Base-by-base conservation (phyloP, 2,113 vertebrate genomes). In the Sorex fumeus region DNA sequence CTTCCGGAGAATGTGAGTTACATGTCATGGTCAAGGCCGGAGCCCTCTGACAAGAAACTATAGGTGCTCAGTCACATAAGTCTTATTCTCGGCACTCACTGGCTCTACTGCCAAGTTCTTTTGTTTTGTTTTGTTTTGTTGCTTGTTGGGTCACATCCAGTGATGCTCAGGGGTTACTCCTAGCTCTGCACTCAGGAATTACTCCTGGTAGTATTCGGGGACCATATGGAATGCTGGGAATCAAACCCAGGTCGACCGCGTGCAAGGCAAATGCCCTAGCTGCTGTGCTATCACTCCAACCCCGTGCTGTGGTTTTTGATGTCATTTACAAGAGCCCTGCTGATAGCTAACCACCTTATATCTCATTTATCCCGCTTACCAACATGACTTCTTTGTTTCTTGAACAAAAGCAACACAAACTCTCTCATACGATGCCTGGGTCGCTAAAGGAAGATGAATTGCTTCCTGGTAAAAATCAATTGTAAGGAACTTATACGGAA, bases 361-460 rank as follows among this genome's bases (percentile, higher is more conserved):
- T 50, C 60, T 32, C 53, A 72, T 47, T 2, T 50, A 72, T 32
- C 47, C 30, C 62, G 34, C 69, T 62, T 19, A 87, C 62, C 45
- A 70, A 77, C 19, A 69, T 12, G 15, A 81, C 53, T 53, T 6
- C 27, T 75, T 43, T 32, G 8, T 23, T 28, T 30, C 50, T 77
- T 75, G 19, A 83, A 79, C 21, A 47, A 64, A 82, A 88, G 11
- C 81, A 78, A 15, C 6, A 57, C 27, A 47, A 81, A 66, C 8
- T 30, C 64, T 66, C 11, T 66, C 30, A 28, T 66, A 66, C 4
- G 28, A 66, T 66, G 25, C 1, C 19, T 53, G 87, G 28, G 25
- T 16, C 40, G 76, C 36, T 88, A 80, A 79, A 84, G 62, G 36
- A 90, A 84, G 67, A 60, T 93, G 7, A 87, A 50, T 50, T 50